Evolutionary conservation across 1,140 invertebrate genomes (phyloP).

Genomic region (Capitella teleta): DNA sequence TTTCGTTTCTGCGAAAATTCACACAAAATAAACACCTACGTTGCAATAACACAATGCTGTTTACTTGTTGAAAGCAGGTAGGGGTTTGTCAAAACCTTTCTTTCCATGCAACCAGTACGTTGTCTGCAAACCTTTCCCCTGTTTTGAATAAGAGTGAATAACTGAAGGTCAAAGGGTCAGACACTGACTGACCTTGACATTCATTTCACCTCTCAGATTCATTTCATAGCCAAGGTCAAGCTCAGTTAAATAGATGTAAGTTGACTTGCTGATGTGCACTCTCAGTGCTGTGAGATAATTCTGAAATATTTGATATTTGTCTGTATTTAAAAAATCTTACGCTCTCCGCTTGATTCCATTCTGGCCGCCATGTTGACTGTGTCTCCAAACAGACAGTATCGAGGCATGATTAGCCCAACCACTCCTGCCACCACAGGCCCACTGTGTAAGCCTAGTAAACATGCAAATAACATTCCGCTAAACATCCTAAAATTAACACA

Average conservation of each 20-base stretch:
- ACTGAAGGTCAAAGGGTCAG: too few species aligned
- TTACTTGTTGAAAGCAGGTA: conserved; percentile 47
- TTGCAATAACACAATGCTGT: too few species aligned
- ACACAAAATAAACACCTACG: too few species aligned
- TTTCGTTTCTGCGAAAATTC: too few species aligned
- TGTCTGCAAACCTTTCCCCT: conserved; percentile 68
- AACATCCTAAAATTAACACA: too few species aligned
- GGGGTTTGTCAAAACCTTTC: conserved; percentile 67
- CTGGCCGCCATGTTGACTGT: conserved; percentile 68
- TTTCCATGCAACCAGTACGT: conserved; percentile 78
- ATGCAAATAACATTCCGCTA: too few species aligned
- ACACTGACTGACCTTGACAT: conserved; percentile 6
- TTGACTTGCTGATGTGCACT: conserved; percentile 9
- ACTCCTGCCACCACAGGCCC: conserved; percentile 68
- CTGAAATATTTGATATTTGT: too few species aligned
- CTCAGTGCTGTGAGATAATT: conserved; percentile 5
- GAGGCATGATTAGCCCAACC: too few species aligned
- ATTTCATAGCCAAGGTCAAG: conserved; percentile 1
- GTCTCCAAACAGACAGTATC: conserved; percentile 52
- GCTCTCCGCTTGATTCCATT: conserved; percentile 55
- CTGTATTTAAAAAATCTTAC: background rate
- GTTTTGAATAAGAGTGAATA: too few species aligned
- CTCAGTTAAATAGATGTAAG: conserved; percentile 3
- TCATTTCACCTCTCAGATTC: conserved; percentile 7
- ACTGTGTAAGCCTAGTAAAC: conserved; percentile 12